These are phyloP conservation scores for Benitochromis conjunctus DNA, from an alignment of 2,113 vertebrate species.

Conservation along the genomic window DNA sequence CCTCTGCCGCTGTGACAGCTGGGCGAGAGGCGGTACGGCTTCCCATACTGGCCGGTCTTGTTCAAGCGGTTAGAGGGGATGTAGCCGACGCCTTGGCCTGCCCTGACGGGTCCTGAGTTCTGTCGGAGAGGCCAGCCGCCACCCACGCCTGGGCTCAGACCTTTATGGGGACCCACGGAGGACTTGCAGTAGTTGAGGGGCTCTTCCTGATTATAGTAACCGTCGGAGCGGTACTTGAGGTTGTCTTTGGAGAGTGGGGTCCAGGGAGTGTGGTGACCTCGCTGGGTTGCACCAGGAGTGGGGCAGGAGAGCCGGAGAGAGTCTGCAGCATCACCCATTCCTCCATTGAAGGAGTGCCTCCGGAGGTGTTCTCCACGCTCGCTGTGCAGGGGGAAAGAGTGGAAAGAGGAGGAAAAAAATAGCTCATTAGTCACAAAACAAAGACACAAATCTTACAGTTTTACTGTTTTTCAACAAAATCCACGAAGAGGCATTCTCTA, in stretches of 20 bases:
- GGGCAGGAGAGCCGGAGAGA: constrained; percentile 62
- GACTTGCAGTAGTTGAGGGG: constrained; percentile 73
- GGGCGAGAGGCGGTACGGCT: constrained; percentile 71
- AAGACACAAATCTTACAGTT: neutral
- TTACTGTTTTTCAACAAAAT: neutral
- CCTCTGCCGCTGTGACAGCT: constrained; percentile 67
- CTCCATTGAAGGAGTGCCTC: constrained; percentile 54
- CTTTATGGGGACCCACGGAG: constrained; percentile 67
- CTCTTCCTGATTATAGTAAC: constrained; percentile 70
- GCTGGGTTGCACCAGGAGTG: constrained; percentile 64
- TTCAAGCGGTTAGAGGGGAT: constrained; percentile 63
- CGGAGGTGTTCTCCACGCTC: constrained; percentile 67
- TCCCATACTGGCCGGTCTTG: constrained; percentile 71
- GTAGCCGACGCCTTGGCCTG: constrained; percentile 51
- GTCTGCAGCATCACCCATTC: constrained; percentile 72
- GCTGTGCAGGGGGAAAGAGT: constrained; percentile 16
- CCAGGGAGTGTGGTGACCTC: constrained; percentile 77
- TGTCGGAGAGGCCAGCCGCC: constrained; percentile 68
- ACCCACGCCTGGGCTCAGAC: constrained; percentile 53
- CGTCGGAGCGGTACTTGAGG: constrained; percentile 71
- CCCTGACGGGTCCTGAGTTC: constrained; percentile 53
- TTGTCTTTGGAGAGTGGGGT: constrained; percentile 71
- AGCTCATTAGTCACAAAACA: neutral
- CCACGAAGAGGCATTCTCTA: neutral
- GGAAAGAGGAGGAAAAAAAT: neutral